A percentile compares a stretch with the other conserved stretches of the same genome.
Evolutionary conservation across 2,797 vertebrate genomes (phyloP).

Genomic region (Acestrorhynchus altus): DNA sequence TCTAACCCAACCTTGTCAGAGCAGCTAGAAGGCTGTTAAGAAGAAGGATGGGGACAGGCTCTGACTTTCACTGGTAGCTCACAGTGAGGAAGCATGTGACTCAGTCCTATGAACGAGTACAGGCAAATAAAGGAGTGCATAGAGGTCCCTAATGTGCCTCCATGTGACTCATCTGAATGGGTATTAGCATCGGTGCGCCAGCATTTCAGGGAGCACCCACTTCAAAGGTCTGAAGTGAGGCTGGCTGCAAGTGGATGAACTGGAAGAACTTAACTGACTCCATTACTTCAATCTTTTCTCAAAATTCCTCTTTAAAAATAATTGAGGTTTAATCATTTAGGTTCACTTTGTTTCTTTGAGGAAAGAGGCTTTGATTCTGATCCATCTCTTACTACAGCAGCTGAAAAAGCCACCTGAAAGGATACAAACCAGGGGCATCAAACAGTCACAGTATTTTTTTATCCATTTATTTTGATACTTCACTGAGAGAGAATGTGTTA

Average conservation of each 20-base stretch:
- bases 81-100: neutral
- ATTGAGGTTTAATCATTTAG: neutral
- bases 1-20: neutral
- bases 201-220: conserved; percentile 5
- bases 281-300: too few species aligned
- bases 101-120: conserved; percentile 12
- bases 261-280: neutral
- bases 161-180: conserved; percentile 41
- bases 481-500: too few species aligned
- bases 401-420: neutral
- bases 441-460: too few species aligned
- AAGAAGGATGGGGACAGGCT: conserved; percentile 4
- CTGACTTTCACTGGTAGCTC: conserved; percentile 30
- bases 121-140: conserved; percentile 6
- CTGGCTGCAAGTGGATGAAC: neutral
- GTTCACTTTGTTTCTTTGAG: neutral
- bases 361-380: neutral
- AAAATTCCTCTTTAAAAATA: too few species aligned
- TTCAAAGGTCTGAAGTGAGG: neutral
- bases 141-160: conserved; percentile 20
- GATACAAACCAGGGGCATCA: neutral
- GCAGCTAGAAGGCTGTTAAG: neutral
- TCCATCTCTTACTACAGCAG: neutral
- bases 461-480: too few species aligned
- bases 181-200: conserved; percentile 22